phyloP scores from a whole-genome alignment of 1,140 invertebrate genomes.

The Lanistes nyassanus region DNA sequence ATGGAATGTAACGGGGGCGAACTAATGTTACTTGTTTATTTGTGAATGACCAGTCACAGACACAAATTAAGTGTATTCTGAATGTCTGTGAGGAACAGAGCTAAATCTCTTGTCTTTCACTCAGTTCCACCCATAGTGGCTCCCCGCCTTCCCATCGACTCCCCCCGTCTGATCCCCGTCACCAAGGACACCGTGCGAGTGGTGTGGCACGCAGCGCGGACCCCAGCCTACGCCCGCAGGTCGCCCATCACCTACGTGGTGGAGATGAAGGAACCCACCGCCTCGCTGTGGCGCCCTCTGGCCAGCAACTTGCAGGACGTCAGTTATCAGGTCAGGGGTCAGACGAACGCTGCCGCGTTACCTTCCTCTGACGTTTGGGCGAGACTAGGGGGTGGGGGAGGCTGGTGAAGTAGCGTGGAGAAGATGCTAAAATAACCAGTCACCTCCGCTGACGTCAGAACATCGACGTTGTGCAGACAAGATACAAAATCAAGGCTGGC shows the following conservation, averaged over 20 bases:
- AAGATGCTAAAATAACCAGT: too few species aligned
- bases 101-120: slow-evolving; percentile 17
- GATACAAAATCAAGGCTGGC: slow-evolving; percentile 83
- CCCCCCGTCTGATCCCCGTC: slow-evolving; percentile 89
- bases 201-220: slow-evolving; percentile 89
- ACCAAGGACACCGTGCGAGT: slow-evolving; percentile 82
- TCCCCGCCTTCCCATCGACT: slow-evolving; percentile 75
- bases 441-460: too few species aligned
- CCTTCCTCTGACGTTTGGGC: too few species aligned
- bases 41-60: neutral
- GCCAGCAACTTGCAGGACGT: slow-evolving; percentile 41
- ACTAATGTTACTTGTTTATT: neutral
- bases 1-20: too few species aligned
- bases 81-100: slow-evolving; percentile 66
- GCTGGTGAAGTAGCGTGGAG: too few species aligned
- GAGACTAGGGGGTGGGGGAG: too few species aligned
- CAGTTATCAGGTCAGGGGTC: slow-evolving; percentile 45
- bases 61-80: neutral
- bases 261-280: slow-evolving; percentile 54
- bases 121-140: slow-evolving; percentile 65
- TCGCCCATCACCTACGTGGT: slow-evolving; percentile 58
- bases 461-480: too few species aligned
- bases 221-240: slow-evolving; percentile 58
- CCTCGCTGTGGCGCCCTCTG: slow-evolving; percentile 42
- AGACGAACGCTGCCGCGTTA: too few species aligned